Base-by-base conservation (phyloP, 2,113 vertebrate species). In the Alaudala cheleensis region DNA sequence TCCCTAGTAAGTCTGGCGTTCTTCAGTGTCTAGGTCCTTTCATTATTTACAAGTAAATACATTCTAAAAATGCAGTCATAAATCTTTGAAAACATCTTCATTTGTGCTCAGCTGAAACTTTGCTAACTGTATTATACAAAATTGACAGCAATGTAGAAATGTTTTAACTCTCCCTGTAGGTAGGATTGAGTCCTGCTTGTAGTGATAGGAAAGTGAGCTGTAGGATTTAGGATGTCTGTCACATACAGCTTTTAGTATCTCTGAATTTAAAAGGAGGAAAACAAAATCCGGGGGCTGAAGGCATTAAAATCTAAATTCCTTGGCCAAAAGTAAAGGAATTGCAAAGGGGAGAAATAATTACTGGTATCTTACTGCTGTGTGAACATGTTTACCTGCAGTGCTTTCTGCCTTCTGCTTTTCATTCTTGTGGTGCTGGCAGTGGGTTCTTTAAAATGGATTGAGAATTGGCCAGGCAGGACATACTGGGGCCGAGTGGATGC, bases 11-110 rank as follows among this genome's bases (percentile, higher is more conserved):
- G 93, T 91, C 87, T 93, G 73, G 85, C 92, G 82, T 96, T 92
- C 79, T 82, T 94, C 85, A 54, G 84, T 95, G 85, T 95, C 87
- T 88, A 77, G 90, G 87, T 91, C 92, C 85, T 97, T 97, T 94
- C 87, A 95, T 97, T 97, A 96, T 97, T 97, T 97, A 96, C 93
- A 96, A 97, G 93, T 96, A 97, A 96, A 97, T 96, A 96, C 92
- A 90, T 78, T 90, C 91, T 95, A 96, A 96, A 94, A 97, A 97
- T 86, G 92, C 74, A 73, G 87, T 96, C 93, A 96, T 96, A 92
- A 96, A 97, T 96, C 92, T 96, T 96, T 96, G 92, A 96, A 74
- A 94, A 60, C 28, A 2, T 91, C 77, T 95, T 96, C 92, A 54
- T 95, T 97, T 95, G 91, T 86, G 74, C 93, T 88, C 74, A 54